Conservation (phyloP, 2,113 vertebrate species). For the Sylvicapra grimmia region DNA sequence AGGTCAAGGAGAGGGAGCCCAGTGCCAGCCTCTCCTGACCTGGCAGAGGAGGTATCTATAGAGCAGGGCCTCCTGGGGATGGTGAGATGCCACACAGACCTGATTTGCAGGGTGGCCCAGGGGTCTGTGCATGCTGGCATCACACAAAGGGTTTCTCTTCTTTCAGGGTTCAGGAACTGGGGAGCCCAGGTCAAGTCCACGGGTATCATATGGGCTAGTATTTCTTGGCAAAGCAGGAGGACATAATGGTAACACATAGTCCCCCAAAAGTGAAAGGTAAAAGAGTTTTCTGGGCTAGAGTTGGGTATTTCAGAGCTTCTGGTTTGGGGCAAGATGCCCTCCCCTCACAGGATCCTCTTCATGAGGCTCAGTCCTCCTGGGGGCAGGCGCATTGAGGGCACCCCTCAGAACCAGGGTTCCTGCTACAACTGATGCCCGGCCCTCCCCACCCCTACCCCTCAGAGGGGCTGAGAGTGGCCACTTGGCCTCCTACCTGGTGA, state of each 20-base stretch:
- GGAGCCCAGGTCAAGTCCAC: background rate
- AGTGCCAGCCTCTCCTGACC: background rate
- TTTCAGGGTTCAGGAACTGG: background rate
- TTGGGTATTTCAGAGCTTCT: background rate
- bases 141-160: background rate
- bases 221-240: background rate
- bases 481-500: slow-evolving; percentile 80
- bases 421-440: background rate
- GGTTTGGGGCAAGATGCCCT: background rate
- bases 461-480: background rate
- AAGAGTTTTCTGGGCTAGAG: background rate
- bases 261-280: background rate
- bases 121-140: background rate
- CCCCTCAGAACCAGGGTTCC: background rate
- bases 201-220: background rate
- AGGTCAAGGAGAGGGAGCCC: background rate
- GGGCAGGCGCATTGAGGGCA: background rate
- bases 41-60: background rate
- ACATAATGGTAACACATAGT: background rate
- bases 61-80: background rate
- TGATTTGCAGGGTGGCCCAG: background rate
- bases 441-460: too few relatives aligned
- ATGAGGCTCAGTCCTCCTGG: background rate
- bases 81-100: background rate
- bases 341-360: background rate